A percentile compares a stretch with the other conserved stretches of the same genome.
Conservation (phyloP, 2,797 vertebrate genomes). For the Sebastes jordani region DNA sequence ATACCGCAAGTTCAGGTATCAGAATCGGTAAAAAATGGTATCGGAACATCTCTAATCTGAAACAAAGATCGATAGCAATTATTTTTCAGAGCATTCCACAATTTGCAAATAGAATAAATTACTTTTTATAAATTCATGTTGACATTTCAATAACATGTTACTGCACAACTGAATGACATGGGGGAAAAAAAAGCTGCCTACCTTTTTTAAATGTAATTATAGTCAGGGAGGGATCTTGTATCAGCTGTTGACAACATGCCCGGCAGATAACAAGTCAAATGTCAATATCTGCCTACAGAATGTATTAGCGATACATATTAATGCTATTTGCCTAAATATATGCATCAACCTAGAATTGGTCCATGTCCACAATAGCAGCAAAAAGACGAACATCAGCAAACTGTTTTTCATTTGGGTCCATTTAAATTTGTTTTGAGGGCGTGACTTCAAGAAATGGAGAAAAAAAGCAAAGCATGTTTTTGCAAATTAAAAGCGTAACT, state of each 20-base stretch:
- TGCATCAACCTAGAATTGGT: not conserved
- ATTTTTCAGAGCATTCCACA: not conserved
- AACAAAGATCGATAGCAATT: not conserved
- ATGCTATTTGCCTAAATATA: not conserved
- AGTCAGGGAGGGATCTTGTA: not conserved
- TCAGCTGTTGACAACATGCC: not conserved
- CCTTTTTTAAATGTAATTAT: not conserved
- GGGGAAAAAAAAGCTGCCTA: not conserved
- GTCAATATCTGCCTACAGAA: not conserved
- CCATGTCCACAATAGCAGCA: not conserved
- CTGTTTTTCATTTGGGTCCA: not conserved
- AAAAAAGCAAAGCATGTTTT: not conserved
- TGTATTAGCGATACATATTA: not conserved
- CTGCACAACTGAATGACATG: not conserved
- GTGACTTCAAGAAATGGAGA: constrained; percentile 5
- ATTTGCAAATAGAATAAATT: not conserved
- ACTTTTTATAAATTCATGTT: not conserved
- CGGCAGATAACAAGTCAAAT: not conserved
- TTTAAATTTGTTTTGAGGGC: not conserved
- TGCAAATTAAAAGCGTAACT: constrained; percentile 29
- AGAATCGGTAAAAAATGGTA: no score
- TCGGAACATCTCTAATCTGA: not conserved
- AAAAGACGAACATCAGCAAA: not conserved
- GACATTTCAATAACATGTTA: not conserved
- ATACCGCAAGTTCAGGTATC: no score